phyloP scores from a whole-genome alignment of 2,113 vertebrate genomes.

The Engraulis encrasicolus region DNA sequence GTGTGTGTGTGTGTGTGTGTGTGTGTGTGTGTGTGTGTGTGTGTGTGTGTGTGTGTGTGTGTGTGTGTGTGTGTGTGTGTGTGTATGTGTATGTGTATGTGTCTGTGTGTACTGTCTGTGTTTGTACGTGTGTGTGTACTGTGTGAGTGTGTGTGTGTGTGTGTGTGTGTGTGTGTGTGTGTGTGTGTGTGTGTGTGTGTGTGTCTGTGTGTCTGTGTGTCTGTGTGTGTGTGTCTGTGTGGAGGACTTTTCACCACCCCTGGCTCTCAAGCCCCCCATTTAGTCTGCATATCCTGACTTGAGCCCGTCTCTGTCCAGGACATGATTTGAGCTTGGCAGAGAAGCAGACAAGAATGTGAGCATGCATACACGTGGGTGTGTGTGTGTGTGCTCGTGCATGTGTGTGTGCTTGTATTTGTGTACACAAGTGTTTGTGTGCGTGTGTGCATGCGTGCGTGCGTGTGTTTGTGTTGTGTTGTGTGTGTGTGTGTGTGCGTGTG shows the following conservation, averaged over 20 bases:
- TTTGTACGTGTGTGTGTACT: too few species aligned
- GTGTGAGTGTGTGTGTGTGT: background rate
- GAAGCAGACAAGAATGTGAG: conserved; percentile 17
- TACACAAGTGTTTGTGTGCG: background rate
- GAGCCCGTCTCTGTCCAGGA: conserved; percentile 2
- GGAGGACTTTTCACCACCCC: conserved; percentile 7
- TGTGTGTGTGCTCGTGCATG: background rate
- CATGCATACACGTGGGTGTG: background rate
- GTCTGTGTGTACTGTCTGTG: too few species aligned
- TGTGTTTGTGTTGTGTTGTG: background rate
- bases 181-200: too few species aligned
- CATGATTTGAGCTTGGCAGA: background rate
- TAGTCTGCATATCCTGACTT: conserved; percentile 9
- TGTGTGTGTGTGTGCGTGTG: background rate
- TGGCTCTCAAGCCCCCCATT: background rate
- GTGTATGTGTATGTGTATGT: too few species aligned
- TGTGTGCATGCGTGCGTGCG: background rate
- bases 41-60: background rate
- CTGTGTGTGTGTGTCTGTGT: background rate
- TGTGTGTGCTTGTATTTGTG: background rate
- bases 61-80: too few species aligned
- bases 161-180: background rate
- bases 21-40: background rate
- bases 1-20: background rate
- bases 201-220: background rate